Conservation (phyloP, 2,113 vertebrate genomes). For the Formicarius rufipectus region DNA sequence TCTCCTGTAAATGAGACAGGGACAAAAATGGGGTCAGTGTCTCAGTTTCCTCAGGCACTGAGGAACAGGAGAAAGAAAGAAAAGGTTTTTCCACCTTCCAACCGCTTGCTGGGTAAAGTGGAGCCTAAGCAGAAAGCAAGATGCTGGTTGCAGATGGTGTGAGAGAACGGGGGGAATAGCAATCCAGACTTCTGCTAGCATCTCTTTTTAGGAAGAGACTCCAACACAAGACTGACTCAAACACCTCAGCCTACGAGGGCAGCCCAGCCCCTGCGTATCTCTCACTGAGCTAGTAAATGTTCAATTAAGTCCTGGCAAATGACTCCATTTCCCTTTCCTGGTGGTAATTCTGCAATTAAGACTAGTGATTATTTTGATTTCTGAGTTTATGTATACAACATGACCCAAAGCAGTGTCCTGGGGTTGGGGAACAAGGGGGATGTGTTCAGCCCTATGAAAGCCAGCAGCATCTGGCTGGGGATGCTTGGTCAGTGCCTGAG, state of each 20-base stretch:
- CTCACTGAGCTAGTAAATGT: not conserved
- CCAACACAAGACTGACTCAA: not conserved
- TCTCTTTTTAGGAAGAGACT: not conserved
- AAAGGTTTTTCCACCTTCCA: not conserved
- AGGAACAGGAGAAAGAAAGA: not conserved
- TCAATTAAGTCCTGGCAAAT: slow-evolving; percentile 1
- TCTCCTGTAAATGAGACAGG: rapidly evolving
- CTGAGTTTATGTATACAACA: not conserved
- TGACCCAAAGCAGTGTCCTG: not conserved
- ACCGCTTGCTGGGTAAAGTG: not conserved
- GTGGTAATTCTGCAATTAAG: not conserved
- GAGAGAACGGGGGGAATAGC: not conserved
- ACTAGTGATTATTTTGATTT: slow-evolving; percentile 6
- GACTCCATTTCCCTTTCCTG: not conserved
- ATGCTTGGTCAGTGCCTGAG: not conserved
- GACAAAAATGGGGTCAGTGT: not conserved
- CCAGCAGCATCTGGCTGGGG: not conserved
- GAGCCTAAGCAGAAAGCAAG: not conserved
- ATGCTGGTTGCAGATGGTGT: not conserved
- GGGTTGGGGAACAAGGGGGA: not conserved
- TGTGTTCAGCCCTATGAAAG: not conserved
- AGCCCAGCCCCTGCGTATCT: not conserved
- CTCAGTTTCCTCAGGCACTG: not conserved
- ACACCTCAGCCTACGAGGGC: not conserved
- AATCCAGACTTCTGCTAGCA: not conserved